phyloP scores from a whole-genome alignment of 2,797 vertebrate species.

The Protonibea diacanthus region DNA sequence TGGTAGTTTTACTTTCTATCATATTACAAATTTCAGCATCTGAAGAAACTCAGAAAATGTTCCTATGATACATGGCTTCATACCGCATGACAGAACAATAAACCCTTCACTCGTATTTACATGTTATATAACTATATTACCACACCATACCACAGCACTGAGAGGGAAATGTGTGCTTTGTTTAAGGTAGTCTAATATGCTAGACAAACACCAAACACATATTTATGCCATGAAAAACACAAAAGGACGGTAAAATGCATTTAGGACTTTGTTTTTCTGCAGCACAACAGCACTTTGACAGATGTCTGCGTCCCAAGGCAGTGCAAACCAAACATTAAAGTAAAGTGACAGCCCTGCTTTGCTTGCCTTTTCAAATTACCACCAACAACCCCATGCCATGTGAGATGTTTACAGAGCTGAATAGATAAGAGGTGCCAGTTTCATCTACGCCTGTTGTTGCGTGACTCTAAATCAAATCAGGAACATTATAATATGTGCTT shows the following conservation, averaged over 20 bases:
- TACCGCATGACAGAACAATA: not conserved
- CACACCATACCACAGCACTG: not conserved
- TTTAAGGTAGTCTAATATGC: not conserved
- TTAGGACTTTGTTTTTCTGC: slow-evolving; percentile 24
- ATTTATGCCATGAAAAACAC: not conserved
- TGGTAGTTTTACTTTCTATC: not conserved
- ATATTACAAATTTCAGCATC: not conserved
- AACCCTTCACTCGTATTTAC: not conserved
- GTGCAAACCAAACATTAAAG: slow-evolving; percentile 61
- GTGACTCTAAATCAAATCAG: slow-evolving; percentile 1
- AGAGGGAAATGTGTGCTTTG: not conserved
- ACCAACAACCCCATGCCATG: slow-evolving; percentile 37
- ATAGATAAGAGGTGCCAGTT: slow-evolving; percentile 14
- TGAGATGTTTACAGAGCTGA: slow-evolving; percentile 38
- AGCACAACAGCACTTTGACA: slow-evolving; percentile 52
- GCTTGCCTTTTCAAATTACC: slow-evolving; percentile 75
- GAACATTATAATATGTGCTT: not conserved
- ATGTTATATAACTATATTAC: not conserved
- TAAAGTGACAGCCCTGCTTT: slow-evolving; percentile 72
- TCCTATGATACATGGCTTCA: not conserved
- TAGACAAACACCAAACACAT: not conserved
- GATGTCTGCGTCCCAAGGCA: slow-evolving; percentile 63
- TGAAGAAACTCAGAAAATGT: not conserved
- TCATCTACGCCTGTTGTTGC: slow-evolving; percentile 5
- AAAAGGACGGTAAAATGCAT: slow-evolving; percentile 14